These are phyloP conservation scores for Pteronura brasiliensis DNA, from an alignment of 2,113 vertebrate species.

Conservation along the genomic window DNA sequence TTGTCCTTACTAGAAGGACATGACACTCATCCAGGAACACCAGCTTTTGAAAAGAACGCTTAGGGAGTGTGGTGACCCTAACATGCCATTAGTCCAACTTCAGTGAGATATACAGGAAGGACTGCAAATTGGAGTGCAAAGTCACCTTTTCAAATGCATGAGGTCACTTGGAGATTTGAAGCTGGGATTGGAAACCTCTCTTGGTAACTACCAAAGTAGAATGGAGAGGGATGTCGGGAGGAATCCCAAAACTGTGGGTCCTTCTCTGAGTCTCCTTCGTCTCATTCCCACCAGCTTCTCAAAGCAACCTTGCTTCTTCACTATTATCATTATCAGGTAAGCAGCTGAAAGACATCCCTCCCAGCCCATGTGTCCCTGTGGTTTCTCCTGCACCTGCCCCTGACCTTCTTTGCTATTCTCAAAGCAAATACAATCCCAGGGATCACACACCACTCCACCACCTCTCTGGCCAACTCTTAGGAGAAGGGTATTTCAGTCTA, in stretches of 20 bases:
- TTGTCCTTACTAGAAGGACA: not conserved
- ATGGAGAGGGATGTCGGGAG: not conserved
- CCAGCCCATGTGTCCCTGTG: too few relatives aligned
- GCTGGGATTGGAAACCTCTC: not conserved
- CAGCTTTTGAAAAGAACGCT: not conserved
- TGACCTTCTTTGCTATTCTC: not conserved
- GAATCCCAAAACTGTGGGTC: rapidly evolving
- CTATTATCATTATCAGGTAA: too few relatives aligned
- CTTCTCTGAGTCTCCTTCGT: not conserved
- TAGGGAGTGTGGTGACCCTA: not conserved
- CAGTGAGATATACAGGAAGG: not conserved
- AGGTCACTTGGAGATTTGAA: not conserved
- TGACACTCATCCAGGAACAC: not conserved
- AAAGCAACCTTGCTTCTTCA: too few relatives aligned
- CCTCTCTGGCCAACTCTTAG: not conserved
- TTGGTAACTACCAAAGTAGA: too few relatives aligned
- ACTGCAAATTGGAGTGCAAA: not conserved
- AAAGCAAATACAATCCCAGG: not conserved
- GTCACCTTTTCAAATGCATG: not conserved
- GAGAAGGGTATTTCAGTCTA: not conserved
- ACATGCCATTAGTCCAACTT: rapidly evolving
- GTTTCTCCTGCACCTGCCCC: not conserved
- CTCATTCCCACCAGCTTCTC: not conserved
- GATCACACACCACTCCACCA: too few relatives aligned
- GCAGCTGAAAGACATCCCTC: not conserved